phyloP scores from a whole-genome alignment of 2,113 vertebrate genomes.

The Datnioides undecimradiatus region DNA sequence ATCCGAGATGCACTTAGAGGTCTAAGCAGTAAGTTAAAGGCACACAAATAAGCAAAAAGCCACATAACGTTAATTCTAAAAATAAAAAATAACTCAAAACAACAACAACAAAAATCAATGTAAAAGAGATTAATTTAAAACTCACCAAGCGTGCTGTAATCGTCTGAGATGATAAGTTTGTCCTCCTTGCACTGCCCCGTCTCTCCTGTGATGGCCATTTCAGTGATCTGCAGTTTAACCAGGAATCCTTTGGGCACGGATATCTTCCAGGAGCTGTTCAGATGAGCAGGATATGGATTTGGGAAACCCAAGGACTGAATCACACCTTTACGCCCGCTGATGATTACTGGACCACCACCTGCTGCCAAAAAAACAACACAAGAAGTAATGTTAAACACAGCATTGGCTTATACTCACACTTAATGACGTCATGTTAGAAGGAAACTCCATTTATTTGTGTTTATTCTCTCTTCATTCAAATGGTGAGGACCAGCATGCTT shows the following conservation, averaged over 20 bases:
- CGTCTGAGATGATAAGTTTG: conserved; percentile 74
- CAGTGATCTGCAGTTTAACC: conserved; percentile 79
- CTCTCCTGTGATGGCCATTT: conserved; percentile 79
- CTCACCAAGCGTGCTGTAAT: conserved; percentile 79
- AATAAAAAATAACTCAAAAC: background rate
- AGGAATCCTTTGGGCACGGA: conserved; percentile 75
- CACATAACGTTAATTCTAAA: background rate
- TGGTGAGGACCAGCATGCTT: conserved; percentile 15
- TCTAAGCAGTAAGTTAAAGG: background rate
- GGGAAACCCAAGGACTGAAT: conserved; percentile 81
- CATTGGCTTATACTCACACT: background rate
- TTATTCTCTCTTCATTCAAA: background rate
- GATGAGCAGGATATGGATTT: conserved; percentile 78
- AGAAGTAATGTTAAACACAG: background rate
- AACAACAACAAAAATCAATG: no score
- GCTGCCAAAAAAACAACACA: conserved; percentile 54
- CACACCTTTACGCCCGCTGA: conserved; percentile 77
- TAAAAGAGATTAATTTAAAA: background rate
- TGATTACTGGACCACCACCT: conserved; percentile 59
- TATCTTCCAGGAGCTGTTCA: conserved; percentile 80
- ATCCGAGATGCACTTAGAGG: background rate
- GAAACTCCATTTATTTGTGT: background rate
- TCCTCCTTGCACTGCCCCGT: conserved; percentile 78
- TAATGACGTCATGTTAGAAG: conserved; percentile 1
- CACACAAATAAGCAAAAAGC: background rate